Base-by-base conservation (phyloP, 2,888 invertebrate genomes). In the Nasonovia ribisnigri region DNA sequence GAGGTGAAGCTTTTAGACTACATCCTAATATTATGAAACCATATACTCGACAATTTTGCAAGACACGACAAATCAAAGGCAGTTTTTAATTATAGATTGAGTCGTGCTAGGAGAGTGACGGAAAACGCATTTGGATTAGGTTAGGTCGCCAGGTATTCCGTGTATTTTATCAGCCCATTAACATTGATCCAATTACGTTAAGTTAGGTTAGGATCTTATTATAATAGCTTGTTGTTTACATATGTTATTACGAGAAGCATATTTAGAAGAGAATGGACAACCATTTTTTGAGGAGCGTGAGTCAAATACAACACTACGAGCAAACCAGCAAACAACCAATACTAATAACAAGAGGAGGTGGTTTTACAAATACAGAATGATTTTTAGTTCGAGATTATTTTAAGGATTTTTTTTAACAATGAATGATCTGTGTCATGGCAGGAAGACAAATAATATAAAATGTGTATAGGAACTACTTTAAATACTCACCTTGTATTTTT, bases 1-100 rank as follows among this genome's bases (percentile, higher is more conserved):
- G 94, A 86, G 95, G 95, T 94, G 95, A 95, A 88, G 95, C 95
- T 46, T 95, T 95, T 94, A 92, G 95, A 36, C 93, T 95, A 20
- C 94, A 86, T 57, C 87, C 88, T 51, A 91, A 95, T 94, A 92
- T 95, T 43, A 95, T 94, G 94, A 95, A 94, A 88, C 94, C 94
- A 48, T 95, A 94, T 90, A 67, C 67, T 20, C 13, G 54, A 91
- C 36, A 84, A 29, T 42, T 42, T 84, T 36, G n/a, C 87, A 84
- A 94, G 86, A 60, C 87, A 94, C 48, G 67, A 92, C 60, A 90
- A 89, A 86, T 42, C 84, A 87, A 94, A 95, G 92, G 88, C 93
- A 77, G 90, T 94, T 51, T 95, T 88, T 89, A 95, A 95, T 94
- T 95, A 95, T 92, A 94, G 94, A 92, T 84, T 94, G 46, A 94